Base-by-base conservation (phyloP, 1,140 invertebrate species). In the Maconellicoccus hirsutus region DNA sequence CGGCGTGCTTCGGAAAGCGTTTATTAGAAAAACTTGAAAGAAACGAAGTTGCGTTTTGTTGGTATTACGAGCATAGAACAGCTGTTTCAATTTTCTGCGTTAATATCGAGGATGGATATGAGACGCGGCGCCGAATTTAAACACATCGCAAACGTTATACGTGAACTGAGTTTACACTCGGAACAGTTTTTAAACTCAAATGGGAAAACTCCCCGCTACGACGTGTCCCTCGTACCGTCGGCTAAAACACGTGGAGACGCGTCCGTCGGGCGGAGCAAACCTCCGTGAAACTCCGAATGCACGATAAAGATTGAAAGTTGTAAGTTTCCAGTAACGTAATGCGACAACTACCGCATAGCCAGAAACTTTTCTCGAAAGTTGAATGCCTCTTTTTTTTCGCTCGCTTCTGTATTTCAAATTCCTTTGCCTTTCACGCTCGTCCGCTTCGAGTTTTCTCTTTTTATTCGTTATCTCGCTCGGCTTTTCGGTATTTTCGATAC, bases 221-320 rank as follows among this genome's bases (percentile, higher is more conserved):
- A 33, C 4, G 12, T 12, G 29, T 33, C 29, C 29, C 3, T 12
- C 29, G 29, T 12, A 33, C 29, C 4, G 3, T 33, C 3, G 4
- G 29, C 29, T 33, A 33, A 33, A 33, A 33, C 29, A n/a, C n/a
- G n/a, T n/a, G n/a, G n/a, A n/a, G n/a, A 38, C 33, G 42, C n/a
- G n/a, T 52, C 6, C 42, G 29, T 33, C 4, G 52, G 4, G 4
- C 4, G 16, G 52, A 59, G 21, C 52, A 59, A 16, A 59, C 16
- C 52, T 59, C 52, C 16, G 21, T 12, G 12, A 33, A 33, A 33
- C 29, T 33, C n/a, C 16, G 16, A 66, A 66, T 66, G 61, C 25
- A 26, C 61, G 61, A 66, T 66, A 66, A 66, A 66, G 61, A 66
- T 66, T 66, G 61, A 66, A 66, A 66, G 61, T 66, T 66, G 61